Evolutionary conservation across 2,797 vertebrate species (phyloP), one percentile per base, ranked within the genome.

Genomic region (Prunella strophiata): DNA sequence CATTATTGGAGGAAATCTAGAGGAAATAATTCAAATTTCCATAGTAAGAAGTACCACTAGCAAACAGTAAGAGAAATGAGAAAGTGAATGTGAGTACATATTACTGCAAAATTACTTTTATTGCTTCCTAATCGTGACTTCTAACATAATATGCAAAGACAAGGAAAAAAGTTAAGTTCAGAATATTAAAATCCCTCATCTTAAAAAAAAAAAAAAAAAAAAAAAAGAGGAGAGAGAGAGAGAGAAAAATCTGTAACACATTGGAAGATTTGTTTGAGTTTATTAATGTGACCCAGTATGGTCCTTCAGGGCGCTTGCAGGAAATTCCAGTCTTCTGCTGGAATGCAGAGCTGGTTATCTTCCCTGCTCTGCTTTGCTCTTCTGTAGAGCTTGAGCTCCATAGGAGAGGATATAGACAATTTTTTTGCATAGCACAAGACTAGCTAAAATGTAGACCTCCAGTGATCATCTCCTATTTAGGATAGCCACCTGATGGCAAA

Each of bases 31-130:
- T 59, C 38, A 63, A 7, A 48, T 66, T 54, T 42, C 47, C 34
- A 45, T 8, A 50, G 13, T n/a, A 94, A 85, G 66, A 89, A 51
- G 10, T 71, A 55, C 9, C 11, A 40, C 55, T 59, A 76, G 21
- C 38, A 57, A 91, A 61, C 30, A 59, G 58, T 91, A 95, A 81
- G 78, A 91, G 32, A 91, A 89, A 86, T 54, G 58, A 88, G 45
- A 85, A 88, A 73, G 19, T 16, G 38, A 82, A 26, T 34, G 8
- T 30, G n/a, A 90, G 23, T 67, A 61, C 4, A 5, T 63, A 89
- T 62, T 74, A 52, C 12, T 42, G 48, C 15, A 63, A 16, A 72
- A 54, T 65, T 52, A 7, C 65, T 63, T 83, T 50, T 57, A n/a
- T 47, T 76, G 18, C 51, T 86, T 81, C 51, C 29, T 61, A 72